These are phyloP conservation scores for Varanus komodoensis DNA, from an alignment of 2,113 vertebrate genomes.

Conservation along the genomic window DNA sequence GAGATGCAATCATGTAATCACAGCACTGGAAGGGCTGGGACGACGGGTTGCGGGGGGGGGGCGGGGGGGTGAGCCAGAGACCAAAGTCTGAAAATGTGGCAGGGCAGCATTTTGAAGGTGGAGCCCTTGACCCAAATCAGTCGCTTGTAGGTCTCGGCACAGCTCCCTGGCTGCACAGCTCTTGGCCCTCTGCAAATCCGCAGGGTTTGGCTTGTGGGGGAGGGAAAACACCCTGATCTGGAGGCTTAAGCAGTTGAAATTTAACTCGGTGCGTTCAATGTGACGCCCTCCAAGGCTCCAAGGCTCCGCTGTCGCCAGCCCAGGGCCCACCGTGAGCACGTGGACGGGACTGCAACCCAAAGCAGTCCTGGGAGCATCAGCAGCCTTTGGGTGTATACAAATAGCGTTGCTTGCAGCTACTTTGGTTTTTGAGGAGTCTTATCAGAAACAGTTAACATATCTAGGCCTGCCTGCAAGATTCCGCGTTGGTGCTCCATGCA, in stretches of 20 bases:
- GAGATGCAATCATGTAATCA: neutral
- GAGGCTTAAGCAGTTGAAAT: constrained; percentile 11
- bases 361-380: neutral
- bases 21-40: neutral
- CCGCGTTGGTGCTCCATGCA: neutral
- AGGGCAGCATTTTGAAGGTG: neutral
- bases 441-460: constrained; percentile 32
- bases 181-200: too few relatives aligned
- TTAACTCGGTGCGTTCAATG: neutral
- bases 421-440: constrained; percentile 4
- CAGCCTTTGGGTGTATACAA: constrained; percentile 13
- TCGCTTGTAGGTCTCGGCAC: neutral
- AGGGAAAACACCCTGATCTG: neutral
- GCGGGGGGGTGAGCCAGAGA: neutral
- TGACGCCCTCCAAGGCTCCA: neutral
- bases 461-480: neutral
- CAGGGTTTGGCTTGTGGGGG: too few relatives aligned
- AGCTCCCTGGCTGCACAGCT: too few relatives aligned
- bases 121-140: constrained; percentile 1
- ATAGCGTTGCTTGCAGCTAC: constrained; percentile 1
- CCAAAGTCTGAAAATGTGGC: constrained; percentile 5
- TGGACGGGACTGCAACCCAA: neutral
- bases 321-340: neutral
- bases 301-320: too few relatives aligned
- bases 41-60: neutral